Evolutionary conservation across 2,797 vertebrate genomes (phyloP).

Genomic region (Tachyglossus aculeatus): DNA sequence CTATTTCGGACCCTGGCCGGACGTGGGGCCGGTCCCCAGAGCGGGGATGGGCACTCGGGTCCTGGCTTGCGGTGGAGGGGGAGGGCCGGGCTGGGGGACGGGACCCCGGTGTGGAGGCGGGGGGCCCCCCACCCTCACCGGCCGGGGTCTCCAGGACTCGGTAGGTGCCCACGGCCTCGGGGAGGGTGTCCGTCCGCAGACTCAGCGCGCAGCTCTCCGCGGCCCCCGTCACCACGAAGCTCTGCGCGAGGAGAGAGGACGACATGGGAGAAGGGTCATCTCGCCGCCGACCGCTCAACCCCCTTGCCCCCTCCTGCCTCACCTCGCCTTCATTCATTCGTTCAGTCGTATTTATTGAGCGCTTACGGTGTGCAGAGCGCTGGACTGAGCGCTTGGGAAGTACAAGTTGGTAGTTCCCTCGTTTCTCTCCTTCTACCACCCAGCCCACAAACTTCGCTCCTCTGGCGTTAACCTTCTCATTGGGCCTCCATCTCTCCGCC

Average conservation of each 20-base stretch:
- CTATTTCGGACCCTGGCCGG: background rate
- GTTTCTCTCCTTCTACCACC: no score
- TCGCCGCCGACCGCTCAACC: background rate
- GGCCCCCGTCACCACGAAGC: conserved; percentile 46
- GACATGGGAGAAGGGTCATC: background rate
- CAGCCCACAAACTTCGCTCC: no score
- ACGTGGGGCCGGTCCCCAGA: no score
- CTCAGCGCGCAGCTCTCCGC: conserved; percentile 20
- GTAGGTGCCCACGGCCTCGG: conserved; percentile 24
- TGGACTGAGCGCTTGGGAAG: no score
- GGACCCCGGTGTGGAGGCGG: background rate
- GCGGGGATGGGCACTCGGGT: background rate
- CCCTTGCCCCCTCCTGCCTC: background rate
- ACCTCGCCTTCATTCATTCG: no score
- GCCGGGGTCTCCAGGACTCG: conserved; percentile 28
- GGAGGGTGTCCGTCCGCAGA: conserved; percentile 33
- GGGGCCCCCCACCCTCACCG: conserved; percentile 16
- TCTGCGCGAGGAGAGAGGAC: conserved; percentile 4
- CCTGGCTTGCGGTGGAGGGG: no score
- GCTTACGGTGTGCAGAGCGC: no score
- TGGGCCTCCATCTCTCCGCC: no score
- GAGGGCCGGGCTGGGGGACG: background rate
- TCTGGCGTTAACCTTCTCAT: no score
- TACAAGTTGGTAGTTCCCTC: no score
- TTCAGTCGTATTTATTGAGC: no score